Base-by-base conservation (phyloP, 2,797 vertebrate genomes). In the Picus viridis region DNA sequence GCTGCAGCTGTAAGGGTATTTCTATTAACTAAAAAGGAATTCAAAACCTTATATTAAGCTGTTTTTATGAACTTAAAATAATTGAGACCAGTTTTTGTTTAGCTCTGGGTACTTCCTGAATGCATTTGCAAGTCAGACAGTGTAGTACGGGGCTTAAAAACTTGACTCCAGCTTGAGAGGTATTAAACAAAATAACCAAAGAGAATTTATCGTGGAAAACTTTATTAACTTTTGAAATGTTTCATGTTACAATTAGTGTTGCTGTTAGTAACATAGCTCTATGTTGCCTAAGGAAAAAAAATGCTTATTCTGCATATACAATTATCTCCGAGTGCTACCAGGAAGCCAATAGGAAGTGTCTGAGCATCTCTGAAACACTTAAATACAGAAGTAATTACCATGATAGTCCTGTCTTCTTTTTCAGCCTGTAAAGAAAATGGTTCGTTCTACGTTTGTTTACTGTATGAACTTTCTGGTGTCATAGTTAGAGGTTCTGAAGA, bases 31-130 rank as follows among this genome's bases (percentile, higher is more conserved):
- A 64, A 89, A 92, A 94, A 89, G 71, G 68, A 39, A 75, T 94
- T 96, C 73, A 83, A 43, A 94, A 72, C 56, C 29, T 77, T 81
- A 75, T 83, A 68, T 39, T 87, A 82, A 85, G 57, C 69, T 70
- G 88, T 5, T 94, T 92, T 92, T 87, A 89, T 92, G 70, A 92
- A 93, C 70, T 90, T 94, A 56, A 94, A 94, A 91, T 96, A 94
- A 95, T 92, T 93, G 91, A 86, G 90, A 94, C 86, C 73, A 61
- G 87, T 92, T 95, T 86, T 93, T 95, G 87, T 96, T 96, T 94
- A 92, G 89, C 64, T 79, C 62, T 86, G 83, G 41, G 30, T 94
- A 71, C 94, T 96, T 96, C 79, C 89, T 89, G 76, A 82, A 86
- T 89, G 79, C 11, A 8, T 94, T 86, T 89, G 72, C 70, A 89